Percentiles rank a stretch among this genome's conserved stretches.
phyloP scores from a whole-genome alignment of 2,888 invertebrate species.

The Melipona beecheii region DNA sequence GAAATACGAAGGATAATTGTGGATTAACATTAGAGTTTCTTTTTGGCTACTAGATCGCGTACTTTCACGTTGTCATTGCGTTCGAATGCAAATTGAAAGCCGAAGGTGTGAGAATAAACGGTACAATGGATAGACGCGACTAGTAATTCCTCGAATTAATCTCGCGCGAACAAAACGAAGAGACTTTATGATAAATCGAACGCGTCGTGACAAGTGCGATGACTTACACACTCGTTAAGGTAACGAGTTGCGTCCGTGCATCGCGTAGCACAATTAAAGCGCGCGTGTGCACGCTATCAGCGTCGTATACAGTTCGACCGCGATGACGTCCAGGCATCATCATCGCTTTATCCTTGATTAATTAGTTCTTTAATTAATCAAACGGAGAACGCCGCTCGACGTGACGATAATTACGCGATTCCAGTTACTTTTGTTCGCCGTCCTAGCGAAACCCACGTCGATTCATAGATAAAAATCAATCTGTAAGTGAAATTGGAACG shows the following conservation, averaged over 20 bases:
- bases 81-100: slow-evolving; percentile 50
- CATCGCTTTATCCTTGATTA: slow-evolving; percentile 57
- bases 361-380: slow-evolving; percentile 60
- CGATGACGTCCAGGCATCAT: slow-evolving; percentile 46
- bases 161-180: slow-evolving; percentile 28
- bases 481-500: background rate
- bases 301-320: slow-evolving; percentile 20
- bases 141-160: slow-evolving; percentile 52
- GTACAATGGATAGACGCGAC: slow-evolving; percentile 28
- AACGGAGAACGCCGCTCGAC: slow-evolving; percentile 4
- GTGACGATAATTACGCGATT: slow-evolving; percentile 42
- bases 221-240: slow-evolving; percentile 60
- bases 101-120: slow-evolving; percentile 31
- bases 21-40: background rate
- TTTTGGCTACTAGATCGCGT: background rate
- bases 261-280: slow-evolving; percentile 40
- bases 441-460: background rate
- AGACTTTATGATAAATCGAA: slow-evolving; percentile 53
- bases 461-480: background rate
- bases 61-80: slow-evolving; percentile 8
- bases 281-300: slow-evolving; percentile 33
- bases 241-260: slow-evolving; percentile 50
- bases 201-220: slow-evolving; percentile 53
- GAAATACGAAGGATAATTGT: too few species aligned
- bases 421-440: slow-evolving; percentile 1